Evolutionary conservation across 1,140 invertebrate species (phyloP).

Genomic region (Myzus persicae): DNA sequence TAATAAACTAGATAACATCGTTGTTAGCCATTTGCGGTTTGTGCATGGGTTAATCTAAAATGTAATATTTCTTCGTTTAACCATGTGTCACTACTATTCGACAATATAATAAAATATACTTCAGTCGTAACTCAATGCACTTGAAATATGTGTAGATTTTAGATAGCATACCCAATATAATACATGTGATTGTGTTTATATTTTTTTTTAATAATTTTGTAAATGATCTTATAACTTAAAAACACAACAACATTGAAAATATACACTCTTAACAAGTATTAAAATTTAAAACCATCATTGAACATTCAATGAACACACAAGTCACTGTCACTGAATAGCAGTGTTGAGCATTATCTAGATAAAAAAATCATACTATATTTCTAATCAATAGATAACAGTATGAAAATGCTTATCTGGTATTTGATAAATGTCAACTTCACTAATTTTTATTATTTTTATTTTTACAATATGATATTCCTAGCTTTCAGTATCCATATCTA

Average conservation of each 20-base stretch:
- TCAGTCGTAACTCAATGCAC: too few relatives aligned
- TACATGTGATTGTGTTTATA: not conserved
- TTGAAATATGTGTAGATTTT: too few relatives aligned
- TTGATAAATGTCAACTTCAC: too few relatives aligned
- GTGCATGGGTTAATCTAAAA: not conserved
- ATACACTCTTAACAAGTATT: too few relatives aligned
- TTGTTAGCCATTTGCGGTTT: not conserved
- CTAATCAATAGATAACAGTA: not conserved
- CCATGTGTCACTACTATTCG: not conserved
- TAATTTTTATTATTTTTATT: not conserved
- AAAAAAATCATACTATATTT: not conserved
- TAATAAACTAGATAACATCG: not conserved
- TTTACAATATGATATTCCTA: too few relatives aligned
- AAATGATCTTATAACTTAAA: not conserved
- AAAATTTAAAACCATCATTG: too few relatives aligned
- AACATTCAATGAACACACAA: not conserved
- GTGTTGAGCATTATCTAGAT: not conserved
- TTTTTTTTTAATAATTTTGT: not conserved
- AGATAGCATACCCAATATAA: too few relatives aligned
- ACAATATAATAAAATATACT: not conserved
- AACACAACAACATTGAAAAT: too few relatives aligned
- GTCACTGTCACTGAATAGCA: not conserved
- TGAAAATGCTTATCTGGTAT: too few relatives aligned
- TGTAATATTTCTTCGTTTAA: not conserved
- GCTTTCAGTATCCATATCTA: too few relatives aligned